Evolutionary conservation across 2,113 vertebrate species (phyloP).

Genomic region (Myodes glareolus): DNA sequence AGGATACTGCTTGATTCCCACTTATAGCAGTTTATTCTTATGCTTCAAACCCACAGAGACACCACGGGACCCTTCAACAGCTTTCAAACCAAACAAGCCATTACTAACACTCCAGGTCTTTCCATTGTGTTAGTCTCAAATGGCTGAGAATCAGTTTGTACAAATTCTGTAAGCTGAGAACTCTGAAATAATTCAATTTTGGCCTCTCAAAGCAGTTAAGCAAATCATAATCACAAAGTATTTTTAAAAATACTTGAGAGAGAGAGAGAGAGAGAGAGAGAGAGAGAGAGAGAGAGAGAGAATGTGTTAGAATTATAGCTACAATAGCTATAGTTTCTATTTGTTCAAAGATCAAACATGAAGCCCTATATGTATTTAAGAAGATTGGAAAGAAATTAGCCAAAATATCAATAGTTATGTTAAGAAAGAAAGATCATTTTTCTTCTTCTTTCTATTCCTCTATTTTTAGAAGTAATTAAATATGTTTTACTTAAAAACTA

Average conservation of each 20-base stretch:
- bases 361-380: neutral
- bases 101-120: neutral
- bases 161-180: slow-evolving; percentile 52
- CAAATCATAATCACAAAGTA: slow-evolving; percentile 49
- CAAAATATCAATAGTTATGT: slow-evolving; percentile 37
- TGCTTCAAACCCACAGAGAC: neutral
- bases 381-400: slow-evolving; percentile 31
- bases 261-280: no score
- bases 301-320: neutral
- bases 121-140: slow-evolving; percentile 44
- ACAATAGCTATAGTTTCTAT: neutral
- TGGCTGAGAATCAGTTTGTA: slow-evolving; percentile 23
- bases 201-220: slow-evolving; percentile 29
- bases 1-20: neutral
- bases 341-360: slow-evolving; percentile 23
- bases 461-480: slow-evolving; percentile 41
- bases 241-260: neutral
- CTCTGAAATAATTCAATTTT: slow-evolving; percentile 55
- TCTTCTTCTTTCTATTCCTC: slow-evolving; percentile 13
- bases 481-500: slow-evolving; percentile 34
- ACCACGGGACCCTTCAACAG: neutral
- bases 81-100: slow-evolving; percentile 21
- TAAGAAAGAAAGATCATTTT: neutral
- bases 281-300: no score
- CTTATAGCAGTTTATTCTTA: neutral